Evolutionary conservation across 1,140 invertebrate genomes (phyloP).

Genomic region (Semibalanus balanoides): DNA sequence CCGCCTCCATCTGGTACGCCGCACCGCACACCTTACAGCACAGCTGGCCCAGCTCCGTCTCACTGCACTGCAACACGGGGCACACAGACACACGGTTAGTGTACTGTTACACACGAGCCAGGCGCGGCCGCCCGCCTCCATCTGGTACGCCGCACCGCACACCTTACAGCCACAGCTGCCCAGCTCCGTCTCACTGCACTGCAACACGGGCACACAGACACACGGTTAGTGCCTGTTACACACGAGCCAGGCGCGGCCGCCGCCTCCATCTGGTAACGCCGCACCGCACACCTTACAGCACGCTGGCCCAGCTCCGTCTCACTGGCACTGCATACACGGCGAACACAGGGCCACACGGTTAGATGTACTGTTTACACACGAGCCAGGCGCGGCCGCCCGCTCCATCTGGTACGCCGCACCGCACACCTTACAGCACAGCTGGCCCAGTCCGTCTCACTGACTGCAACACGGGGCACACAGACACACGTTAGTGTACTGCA

Average conservation of each 20-base stretch:
- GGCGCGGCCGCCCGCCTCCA: constrained; percentile 39
- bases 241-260: constrained; percentile 46
- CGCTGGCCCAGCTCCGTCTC: constrained; percentile 30
- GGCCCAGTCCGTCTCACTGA: constrained; percentile 31
- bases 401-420: constrained; percentile 53
- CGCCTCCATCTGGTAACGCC: constrained; percentile 50
- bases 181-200: constrained; percentile 36
- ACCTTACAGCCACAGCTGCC: constrained; percentile 55
- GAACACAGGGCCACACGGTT: too few relatives aligned
- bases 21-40: constrained; percentile 66
- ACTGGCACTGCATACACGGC: too few relatives aligned
- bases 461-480: too few relatives aligned
- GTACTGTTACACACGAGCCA: too few relatives aligned
- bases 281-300: constrained; percentile 66
- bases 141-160: constrained; percentile 55
- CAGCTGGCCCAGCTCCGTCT: constrained; percentile 33
- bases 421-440: constrained; percentile 62
- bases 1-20: constrained; percentile 49
- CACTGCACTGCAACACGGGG: constrained; percentile 39
- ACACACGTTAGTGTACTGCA: too few relatives aligned
- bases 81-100: too few relatives aligned
- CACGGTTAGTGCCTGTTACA: too few relatives aligned
- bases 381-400: constrained; percentile 42
- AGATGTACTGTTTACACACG: too few relatives aligned
- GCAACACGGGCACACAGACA: too few relatives aligned